Evolutionary conservation across 2,113 vertebrate species (phyloP), one percentile per base, ranked within the genome.

Genomic region (Lontra canadensis): DNA sequence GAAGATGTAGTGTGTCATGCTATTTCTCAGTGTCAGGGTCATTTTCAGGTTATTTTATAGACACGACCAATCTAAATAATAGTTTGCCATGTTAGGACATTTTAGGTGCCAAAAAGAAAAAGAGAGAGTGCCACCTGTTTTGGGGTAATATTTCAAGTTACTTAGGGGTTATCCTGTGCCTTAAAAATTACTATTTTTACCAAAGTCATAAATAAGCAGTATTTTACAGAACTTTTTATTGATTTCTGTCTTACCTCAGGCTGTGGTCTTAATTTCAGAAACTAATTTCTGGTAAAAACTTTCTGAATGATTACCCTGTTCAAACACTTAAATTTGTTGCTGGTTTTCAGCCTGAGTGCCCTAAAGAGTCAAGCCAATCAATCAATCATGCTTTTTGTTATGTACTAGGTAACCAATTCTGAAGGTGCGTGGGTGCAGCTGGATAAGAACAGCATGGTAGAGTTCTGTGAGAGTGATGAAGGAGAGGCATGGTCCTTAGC

Each of bases 361-460:
- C 67, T 97, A 83, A 98, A 96, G 91, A 86, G 90, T 93, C 88
- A 98, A 98, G 93, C 97, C 95, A 98, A 97, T 98, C 98, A 98
- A 97, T 96, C 93, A 98, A 97, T 96, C 93, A 2, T 98, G 96
- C 96, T 98, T 98, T 98, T 93, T 98, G 34, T 99, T 97, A 98
- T 99, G 97, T 98, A 98, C 98, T 99, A 99, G 99, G 99, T 99
- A 98, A 99, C 99, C 98, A 99, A 99, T 99, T 99, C 99, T 91
- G 99, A 99, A 99, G 99, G 99, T 97, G 99, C 99, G 0, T 99
- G 99, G 99, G 99, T 99, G 88, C 99, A 99, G 94, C 99, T 99
- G 99, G 99, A 99, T 99, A 99, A 99, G 99, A 99, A 99, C 99
- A 99, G 99, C 98, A 99, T 99, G 98, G 99, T 99, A 98, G 99